phyloP scores from a whole-genome alignment of 1,140 invertebrate genomes.

The Idris sp. region DNA sequence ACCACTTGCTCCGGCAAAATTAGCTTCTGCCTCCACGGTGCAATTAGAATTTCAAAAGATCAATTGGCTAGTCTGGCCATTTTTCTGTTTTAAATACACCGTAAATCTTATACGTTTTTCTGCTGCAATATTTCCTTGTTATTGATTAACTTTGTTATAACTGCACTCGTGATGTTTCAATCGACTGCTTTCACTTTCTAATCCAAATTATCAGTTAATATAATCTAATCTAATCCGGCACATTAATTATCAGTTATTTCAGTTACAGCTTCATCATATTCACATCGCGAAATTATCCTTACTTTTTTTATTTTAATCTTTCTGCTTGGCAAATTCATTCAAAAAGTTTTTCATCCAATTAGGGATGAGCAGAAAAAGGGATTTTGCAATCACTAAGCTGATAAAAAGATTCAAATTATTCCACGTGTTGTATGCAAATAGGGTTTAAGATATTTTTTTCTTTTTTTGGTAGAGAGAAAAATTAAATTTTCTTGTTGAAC shows the following conservation, averaged over 20 bases:
- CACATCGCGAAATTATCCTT: too few species aligned
- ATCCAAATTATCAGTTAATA: too few species aligned
- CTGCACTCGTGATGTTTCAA: constrained; percentile 20
- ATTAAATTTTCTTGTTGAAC: too few species aligned
- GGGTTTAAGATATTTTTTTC: too few species aligned
- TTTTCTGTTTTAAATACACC: constrained; percentile 45
- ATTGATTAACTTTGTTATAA: constrained; percentile 49
- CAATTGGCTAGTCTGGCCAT: constrained; percentile 35
- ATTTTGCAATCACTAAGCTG: constrained; percentile 8
- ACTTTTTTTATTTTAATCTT: too few species aligned
- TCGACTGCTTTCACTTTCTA: constrained; percentile 33
- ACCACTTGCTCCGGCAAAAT: constrained; percentile 19
- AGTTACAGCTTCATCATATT: background rate
- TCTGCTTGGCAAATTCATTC: too few species aligned
- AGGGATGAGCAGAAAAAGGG: constrained; percentile 8
- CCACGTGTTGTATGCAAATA: constrained; percentile 3
- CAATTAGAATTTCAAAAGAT: constrained; percentile 56
- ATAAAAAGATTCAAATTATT: constrained; percentile 9
- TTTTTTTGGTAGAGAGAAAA: too few species aligned
- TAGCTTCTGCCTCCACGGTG: background rate
- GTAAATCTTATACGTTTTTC: constrained; percentile 45
- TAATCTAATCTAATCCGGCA: too few species aligned
- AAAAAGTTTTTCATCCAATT: constrained; percentile 12
- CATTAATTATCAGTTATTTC: constrained; percentile 14
- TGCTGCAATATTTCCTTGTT: constrained; percentile 27